These are phyloP conservation scores for Spongia lamella DNA, from an alignment of 37 sponge, comb jelly and placozoan genomes.

Conservation along the genomic window DNA sequence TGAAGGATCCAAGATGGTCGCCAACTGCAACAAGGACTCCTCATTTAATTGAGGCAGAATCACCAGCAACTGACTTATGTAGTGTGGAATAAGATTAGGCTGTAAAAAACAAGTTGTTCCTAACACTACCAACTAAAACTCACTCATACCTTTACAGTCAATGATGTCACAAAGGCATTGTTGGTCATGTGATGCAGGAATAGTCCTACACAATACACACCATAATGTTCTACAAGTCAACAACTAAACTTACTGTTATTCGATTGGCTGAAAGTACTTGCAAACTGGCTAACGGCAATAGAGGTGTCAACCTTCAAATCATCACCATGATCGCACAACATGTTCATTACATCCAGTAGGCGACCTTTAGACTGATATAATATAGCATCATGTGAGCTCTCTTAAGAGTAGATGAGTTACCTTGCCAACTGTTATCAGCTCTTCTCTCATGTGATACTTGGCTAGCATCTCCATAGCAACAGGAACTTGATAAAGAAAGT, in stretches of 20 bases:
- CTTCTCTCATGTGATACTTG: slow-evolving; percentile 54
- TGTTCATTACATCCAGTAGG: too few relatives aligned
- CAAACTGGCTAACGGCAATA: too few relatives aligned
- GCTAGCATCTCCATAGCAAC: slow-evolving; percentile 65
- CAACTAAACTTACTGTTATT: too few relatives aligned
- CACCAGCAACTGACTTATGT: slow-evolving; percentile 32
- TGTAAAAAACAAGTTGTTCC: slow-evolving; percentile 12
- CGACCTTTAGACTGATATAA: too few relatives aligned
- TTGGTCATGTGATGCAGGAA: slow-evolving; percentile 66
- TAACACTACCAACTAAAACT: not conserved
- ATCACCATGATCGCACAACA: too few relatives aligned
- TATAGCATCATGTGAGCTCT: too few relatives aligned
- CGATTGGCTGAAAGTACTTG: too few relatives aligned
- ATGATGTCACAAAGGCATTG: slow-evolving; percentile 44
- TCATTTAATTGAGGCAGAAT: slow-evolving; percentile 50
- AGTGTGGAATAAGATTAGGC: slow-evolving; percentile 61
- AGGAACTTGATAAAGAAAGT: slow-evolving; percentile 61
- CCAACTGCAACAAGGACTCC: slow-evolving; percentile 38
- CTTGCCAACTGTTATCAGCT: slow-evolving; percentile 68
- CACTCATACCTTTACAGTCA: slow-evolving; percentile 43
- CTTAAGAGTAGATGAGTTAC: slow-evolving; percentile 6
- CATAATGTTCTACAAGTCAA: too few relatives aligned
- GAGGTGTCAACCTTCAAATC: too few relatives aligned
- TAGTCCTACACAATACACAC: slow-evolving; percentile 19
- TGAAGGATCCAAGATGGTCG: slow-evolving; percentile 68